Evolutionary conservation across 2,888 invertebrate species (phyloP), one percentile per base, ranked within the genome.

Genomic region (Acrocyrtus sp.): DNA sequence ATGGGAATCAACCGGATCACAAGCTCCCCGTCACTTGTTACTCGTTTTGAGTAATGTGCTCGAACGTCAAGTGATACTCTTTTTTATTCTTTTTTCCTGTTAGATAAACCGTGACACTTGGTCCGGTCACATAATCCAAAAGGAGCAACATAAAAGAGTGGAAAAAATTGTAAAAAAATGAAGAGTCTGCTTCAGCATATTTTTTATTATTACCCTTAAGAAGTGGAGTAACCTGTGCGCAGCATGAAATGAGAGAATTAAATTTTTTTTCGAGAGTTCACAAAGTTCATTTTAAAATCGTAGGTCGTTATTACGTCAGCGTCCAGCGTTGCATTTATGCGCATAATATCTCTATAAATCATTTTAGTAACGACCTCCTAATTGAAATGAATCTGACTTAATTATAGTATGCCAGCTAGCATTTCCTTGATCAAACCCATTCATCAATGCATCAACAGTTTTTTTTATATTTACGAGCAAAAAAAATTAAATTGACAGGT

Each of bases 1-100:
- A 34, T 62, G 62, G 62, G 62, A 63, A 63, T 53, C 53, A 53
- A 54, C 63, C 54, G 53, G 29, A 45, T 63, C 60, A 48, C 2
- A 12, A n/a, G n/a, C 2, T 5, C n/a, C 19, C 6, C 12, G 50
- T 51, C 53, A 63, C 63, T 63, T 63, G 63, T 63, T 63, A 63
- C 54, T 39, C 22, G 22, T 34, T 34, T n/a, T n/a, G n/a, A n/a
- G n/a, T n/a, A n/a, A n/a, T n/a, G n/a, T n/a, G n/a, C n/a, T n/a
- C n/a, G n/a, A n/a, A n/a, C n/a, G n/a, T n/a, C n/a, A n/a, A n/a
- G n/a, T n/a, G n/a, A n/a, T n/a, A n/a, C n/a, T n/a, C n/a, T n/a
- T n/a, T n/a, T n/a, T 34, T 12, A 34, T 34, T 34, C 34, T 34
- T 12, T 8, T 34, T 5, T 34, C 34, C 5, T 8, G 34, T 34